These are phyloP conservation scores for Meteorus colon DNA, from an alignment of 2,888 invertebrate genomes.

Conservation along the genomic window DNA sequence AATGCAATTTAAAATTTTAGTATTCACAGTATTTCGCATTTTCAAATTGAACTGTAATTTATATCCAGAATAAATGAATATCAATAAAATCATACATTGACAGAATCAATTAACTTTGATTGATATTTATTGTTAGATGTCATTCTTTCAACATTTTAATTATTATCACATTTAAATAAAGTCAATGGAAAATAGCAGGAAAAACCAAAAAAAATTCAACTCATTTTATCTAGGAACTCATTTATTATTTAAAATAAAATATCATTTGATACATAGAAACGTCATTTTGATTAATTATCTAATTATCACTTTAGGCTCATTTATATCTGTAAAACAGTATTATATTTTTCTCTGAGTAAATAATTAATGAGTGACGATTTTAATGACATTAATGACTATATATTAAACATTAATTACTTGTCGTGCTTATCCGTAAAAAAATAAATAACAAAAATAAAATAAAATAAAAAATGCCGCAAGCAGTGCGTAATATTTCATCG, in stretches of 20 bases:
- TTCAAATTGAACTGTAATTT: not conserved
- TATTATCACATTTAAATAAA: not conserved
- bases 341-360: not conserved
- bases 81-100: not conserved
- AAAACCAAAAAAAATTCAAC: not conserved
- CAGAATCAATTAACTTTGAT: not conserved
- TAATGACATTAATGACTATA: constrained; percentile 31
- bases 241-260: not conserved
- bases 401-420: constrained; percentile 1
- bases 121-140: not conserved
- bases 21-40: not conserved
- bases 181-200: not conserved
- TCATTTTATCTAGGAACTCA: not conserved
- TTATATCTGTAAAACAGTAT: no score
- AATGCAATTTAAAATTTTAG: constrained; percentile 4
- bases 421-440: not conserved
- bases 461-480: constrained; percentile 30
- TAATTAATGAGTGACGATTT: constrained; percentile 17
- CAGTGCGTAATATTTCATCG: constrained; percentile 38
- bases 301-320: no score
- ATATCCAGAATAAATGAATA: not conserved
- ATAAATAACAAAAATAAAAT: no score
- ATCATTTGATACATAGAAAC: not conserved
- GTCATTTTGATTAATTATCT: not conserved
- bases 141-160: not conserved